These are phyloP conservation scores for Kryphioiulus occultus DNA, from an alignment of 2,888 invertebrate species.

Conservation along the genomic window DNA sequence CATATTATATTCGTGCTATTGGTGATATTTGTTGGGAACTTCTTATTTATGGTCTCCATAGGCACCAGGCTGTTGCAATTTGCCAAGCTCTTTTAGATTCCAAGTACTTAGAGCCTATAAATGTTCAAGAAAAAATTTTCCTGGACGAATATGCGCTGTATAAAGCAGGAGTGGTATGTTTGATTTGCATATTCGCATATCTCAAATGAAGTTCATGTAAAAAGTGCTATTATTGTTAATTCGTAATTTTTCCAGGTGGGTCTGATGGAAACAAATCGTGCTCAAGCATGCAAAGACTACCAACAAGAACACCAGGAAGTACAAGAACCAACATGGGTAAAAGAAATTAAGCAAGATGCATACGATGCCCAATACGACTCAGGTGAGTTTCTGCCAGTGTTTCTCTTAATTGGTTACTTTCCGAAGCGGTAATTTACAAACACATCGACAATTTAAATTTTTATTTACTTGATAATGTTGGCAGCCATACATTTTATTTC, in stretches of 20 bases:
- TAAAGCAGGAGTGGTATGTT: slow-evolving; percentile 63
- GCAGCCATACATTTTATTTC: neutral
- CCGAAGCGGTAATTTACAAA: no score
- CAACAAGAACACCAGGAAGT: slow-evolving; percentile 62
- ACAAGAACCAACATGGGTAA: slow-evolving; percentile 73
- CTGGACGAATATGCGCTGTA: slow-evolving; percentile 72
- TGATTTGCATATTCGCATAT: slow-evolving; percentile 50
- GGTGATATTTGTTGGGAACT: neutral
- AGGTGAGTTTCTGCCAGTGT: neutral
- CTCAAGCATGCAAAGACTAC: slow-evolving; percentile 47
- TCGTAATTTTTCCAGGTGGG: slow-evolving; percentile 41
- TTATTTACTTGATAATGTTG: neutral
- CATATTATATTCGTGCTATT: neutral
- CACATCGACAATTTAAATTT: neutral
- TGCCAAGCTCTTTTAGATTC: slow-evolving; percentile 81
- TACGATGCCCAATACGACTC: slow-evolving; percentile 41
- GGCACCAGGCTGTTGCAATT: slow-evolving; percentile 77
- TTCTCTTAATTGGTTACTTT: neutral
- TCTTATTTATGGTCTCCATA: slow-evolving; percentile 59
- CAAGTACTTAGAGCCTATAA: slow-evolving; percentile 73
- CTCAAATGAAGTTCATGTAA: neutral
- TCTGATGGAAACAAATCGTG: slow-evolving; percentile 53
- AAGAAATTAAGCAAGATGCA: slow-evolving; percentile 57
- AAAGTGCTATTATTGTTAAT: neutral
- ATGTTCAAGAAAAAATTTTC: slow-evolving; percentile 68